Percentiles rank a stretch among this genome's conserved stretches.
These are phyloP conservation scores for Ophion costatus DNA, from an alignment of 2,888 invertebrate genomes.

Conservation along the genomic window DNA sequence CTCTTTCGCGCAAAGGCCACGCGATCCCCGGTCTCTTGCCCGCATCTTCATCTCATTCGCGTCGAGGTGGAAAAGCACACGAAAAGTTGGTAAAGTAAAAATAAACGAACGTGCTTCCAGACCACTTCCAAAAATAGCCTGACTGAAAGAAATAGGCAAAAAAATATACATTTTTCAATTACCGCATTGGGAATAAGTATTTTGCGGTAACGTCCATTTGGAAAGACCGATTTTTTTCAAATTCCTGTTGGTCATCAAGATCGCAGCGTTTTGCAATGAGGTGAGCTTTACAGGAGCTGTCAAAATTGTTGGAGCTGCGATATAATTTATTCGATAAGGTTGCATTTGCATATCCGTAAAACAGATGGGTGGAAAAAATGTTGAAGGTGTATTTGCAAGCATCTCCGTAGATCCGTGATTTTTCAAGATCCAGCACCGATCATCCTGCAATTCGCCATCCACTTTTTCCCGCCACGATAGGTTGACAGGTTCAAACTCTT, in stretches of 20 bases:
- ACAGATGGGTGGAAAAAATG: not conserved
- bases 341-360: not conserved
- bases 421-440: constrained; percentile 26
- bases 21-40: constrained; percentile 8
- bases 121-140: too few relatives aligned
- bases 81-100: not conserved
- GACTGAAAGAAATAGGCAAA: too few relatives aligned
- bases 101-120: not conserved
- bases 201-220: not conserved
- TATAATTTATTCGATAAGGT: not conserved
- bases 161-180: not conserved
- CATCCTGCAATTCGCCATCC: constrained; percentile 45
- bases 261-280: not conserved
- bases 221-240: not conserved
- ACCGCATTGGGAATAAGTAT: not conserved
- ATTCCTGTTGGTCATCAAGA: not conserved
- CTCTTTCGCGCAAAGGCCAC: constrained; percentile 26
- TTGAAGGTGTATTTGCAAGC: constrained; percentile 6
- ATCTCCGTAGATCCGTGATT: constrained; percentile 25
- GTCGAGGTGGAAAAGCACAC: not conserved
- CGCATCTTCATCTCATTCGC: not conserved
- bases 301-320: not conserved
- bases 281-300: not conserved
- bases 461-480: constrained; percentile 55
- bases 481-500: constrained; percentile 71